Evolutionary conservation across 2,797 vertebrate species (phyloP), one percentile per base, ranked within the genome.

Genomic region (Pagetopsis macropterus): DNA sequence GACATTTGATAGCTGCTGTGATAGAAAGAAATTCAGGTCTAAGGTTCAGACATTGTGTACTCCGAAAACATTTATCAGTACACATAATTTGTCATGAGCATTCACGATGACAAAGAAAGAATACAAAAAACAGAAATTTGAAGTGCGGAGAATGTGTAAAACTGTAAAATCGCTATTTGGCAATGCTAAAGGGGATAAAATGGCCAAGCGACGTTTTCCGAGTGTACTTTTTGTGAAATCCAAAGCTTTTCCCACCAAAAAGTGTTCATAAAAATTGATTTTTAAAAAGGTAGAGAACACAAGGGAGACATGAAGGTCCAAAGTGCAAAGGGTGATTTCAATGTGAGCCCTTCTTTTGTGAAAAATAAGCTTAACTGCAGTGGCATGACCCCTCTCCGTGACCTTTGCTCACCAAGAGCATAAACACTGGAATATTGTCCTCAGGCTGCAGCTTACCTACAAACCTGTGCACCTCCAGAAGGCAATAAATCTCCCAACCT

Each of bases 341-440:
- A 64, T 74, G 79, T 61, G 13, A 3, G 45, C 61, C 41, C 12
- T n/a, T 62, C 70, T 83, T 62, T 73, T 68, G 49, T 76, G 27
- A 57, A 56, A 73, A 21, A 31, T 70, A 64, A 87, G 75, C 65
- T 50, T 17, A 81, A 84, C 44, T 58, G 52, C 49, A 58, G 45
- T 1, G 1, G 41, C 13, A 2, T 83, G 79, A 80, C 57, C 3
- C 37, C 3, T 56, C 41, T 70, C 50, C 40, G 48, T 84, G 76
- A 85, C 84, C 81, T 88, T 87, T 84, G 81, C 46, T 71, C 70
- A 44, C 16, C 21, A 31, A 54, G 43, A 41, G 50, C 49, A 84
- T 88, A 82, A 82, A 87, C 45, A 66, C 66, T 21, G 67, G 68
- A 75, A 65, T 60, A 66, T 75, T 76, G 12, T 73, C 69, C 49